Percentiles rank a stretch among this genome's conserved stretches.
phyloP scores from a whole-genome alignment of 2,888 invertebrate genomes.

The Anorthoa munda region DNA sequence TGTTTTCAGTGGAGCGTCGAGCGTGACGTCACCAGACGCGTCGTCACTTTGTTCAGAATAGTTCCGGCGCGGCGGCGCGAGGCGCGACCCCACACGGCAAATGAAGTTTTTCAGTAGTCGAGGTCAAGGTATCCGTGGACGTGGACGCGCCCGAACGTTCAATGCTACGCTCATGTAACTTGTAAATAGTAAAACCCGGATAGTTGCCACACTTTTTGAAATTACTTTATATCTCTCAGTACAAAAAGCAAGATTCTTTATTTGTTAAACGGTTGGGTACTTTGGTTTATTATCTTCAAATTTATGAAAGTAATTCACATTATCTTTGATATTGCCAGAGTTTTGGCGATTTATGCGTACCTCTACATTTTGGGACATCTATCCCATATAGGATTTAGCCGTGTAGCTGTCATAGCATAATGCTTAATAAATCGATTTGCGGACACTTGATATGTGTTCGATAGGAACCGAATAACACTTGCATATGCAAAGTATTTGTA shows the following conservation, averaged over 20 bases:
- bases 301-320: no score
- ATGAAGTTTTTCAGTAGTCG: conserved; percentile 78
- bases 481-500: conserved; percentile 52
- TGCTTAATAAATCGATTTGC: conserved; percentile 45
- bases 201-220: no score
- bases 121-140: conserved; percentile 82
- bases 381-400: conserved; percentile 27
- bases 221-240: no score
- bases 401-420: conserved; percentile 44
- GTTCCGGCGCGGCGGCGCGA: conserved; percentile 64
- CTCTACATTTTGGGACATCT: no score
- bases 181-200: conserved; percentile 31
- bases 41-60: conserved; percentile 81
- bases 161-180: conserved; percentile 40
- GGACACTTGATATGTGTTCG: conserved; percentile 43
- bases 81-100: conserved; percentile 69
- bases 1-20: conserved; percentile 68
- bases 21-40: conserved; percentile 79
- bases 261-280: no score
- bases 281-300: no score
- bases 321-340: no score
- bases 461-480: conserved; percentile 50
- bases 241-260: no score
- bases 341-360: no score
- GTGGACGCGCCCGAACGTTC: conserved; percentile 60